A percentile compares a stretch with the other conserved stretches of the same genome.
phyloP scores from a whole-genome alignment of 2,888 invertebrate genomes.

The Apotomis betuletana region DNA sequence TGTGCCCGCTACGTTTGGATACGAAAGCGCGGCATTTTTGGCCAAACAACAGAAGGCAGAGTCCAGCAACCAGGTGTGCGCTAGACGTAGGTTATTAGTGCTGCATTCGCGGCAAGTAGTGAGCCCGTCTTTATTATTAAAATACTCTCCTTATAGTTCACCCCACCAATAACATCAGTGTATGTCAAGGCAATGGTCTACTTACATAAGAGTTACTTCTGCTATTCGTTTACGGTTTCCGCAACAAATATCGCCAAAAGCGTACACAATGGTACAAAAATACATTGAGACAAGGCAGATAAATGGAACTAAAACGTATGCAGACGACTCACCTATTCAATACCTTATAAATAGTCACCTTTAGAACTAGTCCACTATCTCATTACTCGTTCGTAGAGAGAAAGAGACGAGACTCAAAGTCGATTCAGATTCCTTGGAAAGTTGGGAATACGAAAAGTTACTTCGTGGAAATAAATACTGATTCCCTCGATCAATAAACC shows the following conservation, averaged over 20 bases:
- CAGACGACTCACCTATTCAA: slow-evolving; percentile 23
- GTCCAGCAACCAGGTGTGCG: no score
- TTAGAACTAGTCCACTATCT: background rate
- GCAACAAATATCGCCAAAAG: slow-evolving; percentile 21
- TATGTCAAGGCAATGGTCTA: background rate
- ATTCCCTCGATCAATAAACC: slow-evolving; percentile 39
- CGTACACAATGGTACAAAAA: slow-evolving; percentile 32
- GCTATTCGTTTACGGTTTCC: slow-evolving; percentile 14
- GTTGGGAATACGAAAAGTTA: slow-evolving; percentile 3
- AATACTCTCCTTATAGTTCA: no score
- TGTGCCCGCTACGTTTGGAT: no score
- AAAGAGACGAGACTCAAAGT: slow-evolving; percentile 7
- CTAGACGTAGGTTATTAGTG: no score
- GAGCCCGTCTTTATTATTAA: no score
- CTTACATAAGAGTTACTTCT: background rate
- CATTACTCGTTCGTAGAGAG: background rate
- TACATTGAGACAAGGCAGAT: slow-evolving; percentile 32
- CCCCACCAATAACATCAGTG: no score
- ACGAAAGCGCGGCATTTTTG: no score
- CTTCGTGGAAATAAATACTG: slow-evolving; percentile 33
- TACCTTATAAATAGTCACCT: background rate
- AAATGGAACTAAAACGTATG: slow-evolving; percentile 33
- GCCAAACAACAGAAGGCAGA: no score
- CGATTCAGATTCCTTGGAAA: slow-evolving; percentile 1
- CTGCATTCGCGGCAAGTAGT: no score